Conservation (phyloP, 2,797 vertebrate species). For the Oophaga sylvatica region DNA sequence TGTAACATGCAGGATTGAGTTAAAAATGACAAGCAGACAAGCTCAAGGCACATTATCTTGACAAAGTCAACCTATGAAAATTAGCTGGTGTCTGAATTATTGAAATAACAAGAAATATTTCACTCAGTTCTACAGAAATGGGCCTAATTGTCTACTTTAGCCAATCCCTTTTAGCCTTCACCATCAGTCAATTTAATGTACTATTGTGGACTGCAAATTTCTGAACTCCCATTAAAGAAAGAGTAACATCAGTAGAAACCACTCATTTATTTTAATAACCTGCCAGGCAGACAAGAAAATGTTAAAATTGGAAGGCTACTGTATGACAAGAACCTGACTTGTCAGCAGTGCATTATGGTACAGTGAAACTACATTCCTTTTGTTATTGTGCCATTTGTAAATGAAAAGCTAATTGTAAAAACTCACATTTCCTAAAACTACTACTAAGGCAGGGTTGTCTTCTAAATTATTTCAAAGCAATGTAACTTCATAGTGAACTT, state of each 20-base stretch:
- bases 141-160: conserved; percentile 98
- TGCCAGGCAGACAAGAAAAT: conserved; percentile 97
- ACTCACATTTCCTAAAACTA: conserved; percentile 82
- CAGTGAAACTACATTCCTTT: conserved; percentile 82
- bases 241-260: conserved; percentile 82
- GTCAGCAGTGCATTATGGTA: conserved; percentile 90
- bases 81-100: conserved; percentile 95
- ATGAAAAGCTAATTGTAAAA: conserved; percentile 84
- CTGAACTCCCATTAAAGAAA: conserved; percentile 86
- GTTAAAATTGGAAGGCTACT: conserved; percentile 88
- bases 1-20: conserved; percentile 85
- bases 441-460: conserved; percentile 68
- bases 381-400: conserved; percentile 81
- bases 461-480: conserved; percentile 54
- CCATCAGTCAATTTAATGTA: conserved; percentile 85
- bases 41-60: conserved; percentile 91
- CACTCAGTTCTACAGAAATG: conserved; percentile 88
- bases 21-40: conserved; percentile 95
- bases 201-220: conserved; percentile 84
- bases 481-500: conserved; percentile 1
- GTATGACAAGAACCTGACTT: conserved; percentile 92
- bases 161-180: conserved; percentile 88
- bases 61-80: conserved; percentile 91
- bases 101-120: conserved; percentile 99
- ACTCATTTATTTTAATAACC: conserved; percentile 99